Base-by-base conservation (phyloP, 2,797 vertebrate species). In the Siniperca scherzeri region DNA sequence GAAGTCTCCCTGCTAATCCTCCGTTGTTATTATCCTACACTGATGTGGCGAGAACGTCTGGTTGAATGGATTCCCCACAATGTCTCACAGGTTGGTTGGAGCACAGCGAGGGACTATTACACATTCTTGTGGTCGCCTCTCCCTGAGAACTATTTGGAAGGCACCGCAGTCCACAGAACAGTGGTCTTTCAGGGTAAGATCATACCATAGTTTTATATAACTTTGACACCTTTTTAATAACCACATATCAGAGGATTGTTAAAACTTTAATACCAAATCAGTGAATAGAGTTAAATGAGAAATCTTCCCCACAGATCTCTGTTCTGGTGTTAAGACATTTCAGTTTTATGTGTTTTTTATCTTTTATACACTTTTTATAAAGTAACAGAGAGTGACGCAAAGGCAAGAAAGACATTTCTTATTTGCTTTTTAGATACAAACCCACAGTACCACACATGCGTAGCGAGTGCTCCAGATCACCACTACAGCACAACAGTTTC, bases 81-180 rank as follows among this genome's bases (percentile, higher is more conserved):
- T 93, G 91, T 94, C 69, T 92, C 91, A 82, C 93, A 99, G 99
- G 99, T 99, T 91, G 98, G 99, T 85, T 99, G 99, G 99, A 99
- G 98, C 95, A 99, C 98, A 48, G 97, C 99, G 83, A 97, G 98
- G 92, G 98, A 99, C 95, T 99, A 99, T 95, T 99, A 99, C 79
- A 99, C 99, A 0, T 99, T 99, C 96, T 94, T 99, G 91, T 99
- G 99, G 98, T 99, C 98, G n/a, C 98, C 98, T 88, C 96, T 98
- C 92, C 98, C 98, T 85, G 98, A 99, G 83, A 97, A 95, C 90
- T 97, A 99, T 90, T 95, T 95, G 65, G 97, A 98, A 92, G 98
- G 97, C 91, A 98, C 97, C 56, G 96, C 97, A 88, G 95, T 97
- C 93, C 98, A 99, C 94, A 97, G 97, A 95, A 97, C 97, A 40